Percentiles rank a stretch among this genome's conserved stretches.
Evolutionary conservation across 2,888 invertebrate species (phyloP).

Genomic region (Unio pictorum): DNA sequence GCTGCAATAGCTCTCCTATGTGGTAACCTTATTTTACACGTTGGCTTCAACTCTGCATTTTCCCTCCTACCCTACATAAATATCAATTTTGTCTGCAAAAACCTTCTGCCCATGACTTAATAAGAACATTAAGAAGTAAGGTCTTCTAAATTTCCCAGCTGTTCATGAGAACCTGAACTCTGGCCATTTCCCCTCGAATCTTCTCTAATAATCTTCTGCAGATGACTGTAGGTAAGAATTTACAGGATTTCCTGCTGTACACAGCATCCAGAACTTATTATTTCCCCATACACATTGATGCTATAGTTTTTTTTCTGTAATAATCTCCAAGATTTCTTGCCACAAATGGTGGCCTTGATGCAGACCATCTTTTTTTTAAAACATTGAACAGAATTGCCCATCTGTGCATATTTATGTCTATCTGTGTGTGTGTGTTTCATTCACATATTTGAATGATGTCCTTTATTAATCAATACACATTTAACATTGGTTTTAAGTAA

Average conservation of each 20-base stretch:
- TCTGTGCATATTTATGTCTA: too few relatives aligned
- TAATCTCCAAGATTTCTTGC: constrained; percentile 82
- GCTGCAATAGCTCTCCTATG: too few relatives aligned
- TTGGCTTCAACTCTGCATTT: too few relatives aligned
- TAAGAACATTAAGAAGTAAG: too few relatives aligned
- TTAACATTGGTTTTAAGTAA: too few relatives aligned
- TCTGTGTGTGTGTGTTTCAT: too few relatives aligned
- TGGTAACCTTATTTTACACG: too few relatives aligned
- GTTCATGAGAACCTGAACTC: constrained; percentile 92
- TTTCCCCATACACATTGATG: constrained; percentile 66
- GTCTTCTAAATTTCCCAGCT: constrained; percentile 91
- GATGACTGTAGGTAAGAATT: constrained; percentile 81
- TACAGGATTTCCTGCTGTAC: neutral
- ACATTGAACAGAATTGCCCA: constrained; percentile 91
- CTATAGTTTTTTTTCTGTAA: neutral
- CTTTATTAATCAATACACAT: too few relatives aligned
- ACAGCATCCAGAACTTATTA: neutral
- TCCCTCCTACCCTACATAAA: too few relatives aligned
- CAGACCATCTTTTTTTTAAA: constrained; percentile 92
- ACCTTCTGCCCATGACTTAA: too few relatives aligned
- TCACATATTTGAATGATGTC: too few relatives aligned
- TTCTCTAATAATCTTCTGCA: constrained; percentile 96
- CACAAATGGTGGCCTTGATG: constrained; percentile 93
- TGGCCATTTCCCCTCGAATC: constrained; percentile 91
- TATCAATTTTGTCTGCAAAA: too few relatives aligned